A percentile compares a stretch with the other conserved stretches of the same genome.
Evolutionary conservation across 2,888 invertebrate species (phyloP).

Genomic region (Hydriomena furcata): DNA sequence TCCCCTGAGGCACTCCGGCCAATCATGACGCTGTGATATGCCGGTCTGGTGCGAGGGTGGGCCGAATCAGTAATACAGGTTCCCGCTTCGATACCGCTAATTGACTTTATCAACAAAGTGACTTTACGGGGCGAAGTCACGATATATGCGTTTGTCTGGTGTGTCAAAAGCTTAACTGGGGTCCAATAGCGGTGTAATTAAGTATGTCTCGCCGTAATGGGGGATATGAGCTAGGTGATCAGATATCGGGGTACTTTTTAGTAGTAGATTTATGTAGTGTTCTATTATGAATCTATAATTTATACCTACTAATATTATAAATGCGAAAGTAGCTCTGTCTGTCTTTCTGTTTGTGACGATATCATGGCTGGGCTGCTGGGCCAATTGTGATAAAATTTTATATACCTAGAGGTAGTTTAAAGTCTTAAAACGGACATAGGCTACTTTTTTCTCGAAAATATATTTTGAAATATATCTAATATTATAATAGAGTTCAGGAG

Average conservation of each 20-base stretch:
- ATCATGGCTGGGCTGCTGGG: too few species aligned
- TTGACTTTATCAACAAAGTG: constrained; percentile 84
- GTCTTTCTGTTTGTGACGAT: too few species aligned
- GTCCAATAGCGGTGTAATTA: constrained; percentile 75
- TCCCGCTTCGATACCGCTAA: constrained; percentile 81
- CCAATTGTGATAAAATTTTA: too few species aligned
- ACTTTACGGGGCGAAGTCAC: constrained; percentile 81
- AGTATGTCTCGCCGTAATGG: constrained; percentile 70
- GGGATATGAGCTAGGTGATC: constrained; percentile 58
- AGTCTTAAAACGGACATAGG: too few species aligned
- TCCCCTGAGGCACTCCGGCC: constrained; percentile 70
- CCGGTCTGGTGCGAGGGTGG: constrained; percentile 69
- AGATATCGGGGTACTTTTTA: constrained; percentile 27
- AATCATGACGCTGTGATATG: constrained; percentile 63
- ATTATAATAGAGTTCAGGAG: too few species aligned
- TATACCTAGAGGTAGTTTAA: too few species aligned
- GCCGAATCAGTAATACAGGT: constrained; percentile 76
- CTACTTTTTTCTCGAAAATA: too few species aligned
- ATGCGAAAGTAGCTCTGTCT: too few species aligned
- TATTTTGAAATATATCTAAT: too few species aligned
- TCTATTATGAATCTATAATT: not conserved
- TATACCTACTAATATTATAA: too few species aligned
- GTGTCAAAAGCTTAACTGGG: constrained; percentile 80
- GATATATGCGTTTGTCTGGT: constrained; percentile 80
- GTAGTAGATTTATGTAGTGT: constrained; percentile 20